Conservation (phyloP, 2,888 invertebrate species). For the Lithosia quadra region DNA sequence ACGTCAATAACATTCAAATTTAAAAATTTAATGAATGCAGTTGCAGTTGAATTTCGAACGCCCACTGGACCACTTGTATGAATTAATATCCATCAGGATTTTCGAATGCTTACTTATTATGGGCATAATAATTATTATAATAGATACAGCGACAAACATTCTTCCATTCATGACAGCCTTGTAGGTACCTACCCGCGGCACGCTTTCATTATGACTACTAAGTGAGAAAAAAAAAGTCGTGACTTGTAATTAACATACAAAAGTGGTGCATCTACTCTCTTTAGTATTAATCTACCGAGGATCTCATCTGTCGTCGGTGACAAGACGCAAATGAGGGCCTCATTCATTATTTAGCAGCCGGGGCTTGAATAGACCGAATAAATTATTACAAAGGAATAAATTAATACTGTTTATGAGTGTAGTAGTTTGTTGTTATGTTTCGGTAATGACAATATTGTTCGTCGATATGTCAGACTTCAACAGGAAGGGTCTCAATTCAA, state of each 20-base stretch:
- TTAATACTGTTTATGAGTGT: conserved; percentile 32
- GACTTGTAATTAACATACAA: conserved; percentile 75
- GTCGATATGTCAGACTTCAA: background rate
- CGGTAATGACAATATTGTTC: conserved; percentile 27
- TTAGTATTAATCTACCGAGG: conserved; percentile 30
- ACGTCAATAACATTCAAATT: background rate
- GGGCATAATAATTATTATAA: conserved; percentile 36
- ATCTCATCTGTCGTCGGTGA: conserved; percentile 55
- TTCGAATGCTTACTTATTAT: conserved; percentile 26
- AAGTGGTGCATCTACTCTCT: conserved; percentile 59
- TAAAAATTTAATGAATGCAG: background rate
- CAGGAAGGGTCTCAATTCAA: background rate
- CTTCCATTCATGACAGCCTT: conserved; percentile 45
- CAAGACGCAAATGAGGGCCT: conserved; percentile 59
- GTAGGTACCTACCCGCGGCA: conserved; percentile 28
- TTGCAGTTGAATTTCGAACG: background rate
- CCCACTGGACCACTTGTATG: conserved; percentile 2
- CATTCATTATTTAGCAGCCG: conserved; percentile 67
- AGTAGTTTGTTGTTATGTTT: conserved; percentile 6
- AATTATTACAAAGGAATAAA: conserved; percentile 48
- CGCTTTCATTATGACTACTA: conserved; percentile 53
- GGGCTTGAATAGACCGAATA: conserved; percentile 48
- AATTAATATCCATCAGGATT: conserved; percentile 2
- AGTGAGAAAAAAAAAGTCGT: conserved; percentile 50
- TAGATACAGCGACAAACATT: conserved; percentile 25